Evolutionary conservation across 2,888 invertebrate species (phyloP).

Genomic region (Agrochola lychnidis): DNA sequence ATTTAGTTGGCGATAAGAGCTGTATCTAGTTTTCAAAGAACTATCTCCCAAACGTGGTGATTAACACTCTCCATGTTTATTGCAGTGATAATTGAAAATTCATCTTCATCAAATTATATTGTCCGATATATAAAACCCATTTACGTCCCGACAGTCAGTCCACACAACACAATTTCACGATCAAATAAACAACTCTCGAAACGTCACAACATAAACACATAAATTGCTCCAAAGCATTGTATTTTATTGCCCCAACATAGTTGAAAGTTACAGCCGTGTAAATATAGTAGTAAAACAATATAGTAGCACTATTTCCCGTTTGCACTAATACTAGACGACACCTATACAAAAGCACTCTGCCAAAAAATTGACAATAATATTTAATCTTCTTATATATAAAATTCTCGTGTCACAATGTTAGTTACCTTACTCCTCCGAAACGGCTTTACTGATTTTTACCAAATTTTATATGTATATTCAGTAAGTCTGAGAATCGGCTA

Average conservation of each 20-base stretch:
- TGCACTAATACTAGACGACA: too few species aligned
- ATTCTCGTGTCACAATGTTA: too few species aligned
- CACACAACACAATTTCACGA: constrained; percentile 24
- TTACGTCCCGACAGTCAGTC: not conserved
- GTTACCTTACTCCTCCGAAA: too few species aligned
- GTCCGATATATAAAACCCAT: not conserved
- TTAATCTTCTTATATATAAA: too few species aligned
- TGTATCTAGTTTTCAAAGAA: not conserved
- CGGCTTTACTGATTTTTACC: too few species aligned
- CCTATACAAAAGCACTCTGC: not conserved
- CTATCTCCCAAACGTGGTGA: too few species aligned
- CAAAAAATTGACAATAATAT: too few species aligned
- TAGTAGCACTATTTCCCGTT: not conserved
- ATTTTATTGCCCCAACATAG: constrained; percentile 42
- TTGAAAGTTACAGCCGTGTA: constrained; percentile 19
- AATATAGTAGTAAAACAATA: constrained; percentile 26
- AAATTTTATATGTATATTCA: too few species aligned
- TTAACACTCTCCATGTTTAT: not conserved
- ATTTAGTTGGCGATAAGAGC: not conserved
- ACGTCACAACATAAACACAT: constrained; percentile 29
- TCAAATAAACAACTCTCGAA: constrained; percentile 28
- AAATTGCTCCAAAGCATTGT: constrained; percentile 26
- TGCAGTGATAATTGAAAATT: not conserved
- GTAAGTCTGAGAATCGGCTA: too few species aligned
- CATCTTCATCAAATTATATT: not conserved